Percentiles rank a stretch among this genome's conserved stretches.
Conservation (phyloP, 2,888 invertebrate species). For the Athalia cordata region DNA sequence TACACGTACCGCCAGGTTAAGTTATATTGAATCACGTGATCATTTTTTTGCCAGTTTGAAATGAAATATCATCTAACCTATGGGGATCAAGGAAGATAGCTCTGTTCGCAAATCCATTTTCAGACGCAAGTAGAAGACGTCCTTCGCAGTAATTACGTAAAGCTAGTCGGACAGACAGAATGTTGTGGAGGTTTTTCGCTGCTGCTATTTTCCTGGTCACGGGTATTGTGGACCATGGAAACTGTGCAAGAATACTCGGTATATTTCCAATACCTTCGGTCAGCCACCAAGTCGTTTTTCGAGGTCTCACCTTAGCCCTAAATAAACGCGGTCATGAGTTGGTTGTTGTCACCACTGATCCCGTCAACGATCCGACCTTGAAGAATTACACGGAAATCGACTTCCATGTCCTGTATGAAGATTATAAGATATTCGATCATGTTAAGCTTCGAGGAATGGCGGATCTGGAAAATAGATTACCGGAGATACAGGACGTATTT, state of each 20-base stretch:
- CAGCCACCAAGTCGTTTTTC: constrained; percentile 74
- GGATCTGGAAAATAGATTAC: not conserved
- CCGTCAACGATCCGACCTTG: constrained; percentile 68
- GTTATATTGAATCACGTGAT: too few relatives aligned
- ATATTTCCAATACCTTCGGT: constrained; percentile 72
- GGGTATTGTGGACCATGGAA: not conserved
- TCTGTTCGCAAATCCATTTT: too few relatives aligned
- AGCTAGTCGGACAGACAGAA: not conserved
- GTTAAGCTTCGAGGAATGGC: not conserved
- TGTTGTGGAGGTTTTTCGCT: not conserved
- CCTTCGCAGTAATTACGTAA: not conserved
- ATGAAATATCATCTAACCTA: too few relatives aligned
- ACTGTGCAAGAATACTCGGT: constrained; percentile 70
- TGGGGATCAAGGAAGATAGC: too few relatives aligned
- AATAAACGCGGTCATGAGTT: constrained; percentile 74
- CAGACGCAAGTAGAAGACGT: not conserved
- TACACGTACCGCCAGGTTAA: too few relatives aligned
- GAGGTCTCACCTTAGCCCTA: constrained; percentile 72
- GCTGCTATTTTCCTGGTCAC: not conserved
- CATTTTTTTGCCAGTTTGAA: too few relatives aligned
- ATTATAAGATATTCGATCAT: fast-evolving
- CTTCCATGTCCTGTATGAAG: constrained; percentile 58
- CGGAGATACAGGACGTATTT: not conserved
- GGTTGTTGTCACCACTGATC: constrained; percentile 73
- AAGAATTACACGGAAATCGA: constrained; percentile 72